Base-by-base conservation (phyloP, 2,113 vertebrate species). In the Blennius ocellaris region DNA sequence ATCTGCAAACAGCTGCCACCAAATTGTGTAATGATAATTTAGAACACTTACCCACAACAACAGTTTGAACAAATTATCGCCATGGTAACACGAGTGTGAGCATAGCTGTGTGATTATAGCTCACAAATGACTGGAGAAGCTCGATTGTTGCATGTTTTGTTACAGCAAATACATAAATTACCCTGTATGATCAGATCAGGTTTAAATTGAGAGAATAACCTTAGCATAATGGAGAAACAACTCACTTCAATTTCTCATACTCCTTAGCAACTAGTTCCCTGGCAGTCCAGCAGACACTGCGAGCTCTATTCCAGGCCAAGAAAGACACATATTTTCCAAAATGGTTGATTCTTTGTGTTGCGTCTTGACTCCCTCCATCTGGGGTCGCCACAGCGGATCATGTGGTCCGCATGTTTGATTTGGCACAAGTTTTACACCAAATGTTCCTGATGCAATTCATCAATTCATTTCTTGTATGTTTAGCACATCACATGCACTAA, bases 1-100 rank as follows among this genome's bases (percentile, higher is more conserved):
- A 37, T 56, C 30, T 44, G 3, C 64, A 69, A 38, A 52, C 38
- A 40, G 41, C 58, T 69, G 47, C 51, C 45, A 38, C 49, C 48
- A 50, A 14, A 53, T 43, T 73, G 52, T 40, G 1, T 41, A 30
- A 11, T 17, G 47, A 30, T 56, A 39, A 65, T 21, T 47, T 7
- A 45, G 9, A 38, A 39, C 40, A 14, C 56, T 58, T 47, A 30
- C 15, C 12, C 8, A 44, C 17, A 37, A 39, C 50, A n/a, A n/a
- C n/a, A n/a, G n/a, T n/a, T n/a, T n/a, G n/a, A n/a, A n/a, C n/a
- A 17, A 61, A 48, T 30, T 36, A 48, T n/a, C 14, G 1, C 2
- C 41, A 10, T 8, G 10, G 41, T 10, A 10, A 43, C 10, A 43
- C 15, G 12, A 48, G 7, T n/a, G 11, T 15, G 11, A 48, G 5